A percentile compares a stretch with the other conserved stretches of the same genome.
These are phyloP conservation scores for Mythimna loreyi DNA, from an alignment of 2,888 invertebrate genomes.

Conservation along the genomic window DNA sequence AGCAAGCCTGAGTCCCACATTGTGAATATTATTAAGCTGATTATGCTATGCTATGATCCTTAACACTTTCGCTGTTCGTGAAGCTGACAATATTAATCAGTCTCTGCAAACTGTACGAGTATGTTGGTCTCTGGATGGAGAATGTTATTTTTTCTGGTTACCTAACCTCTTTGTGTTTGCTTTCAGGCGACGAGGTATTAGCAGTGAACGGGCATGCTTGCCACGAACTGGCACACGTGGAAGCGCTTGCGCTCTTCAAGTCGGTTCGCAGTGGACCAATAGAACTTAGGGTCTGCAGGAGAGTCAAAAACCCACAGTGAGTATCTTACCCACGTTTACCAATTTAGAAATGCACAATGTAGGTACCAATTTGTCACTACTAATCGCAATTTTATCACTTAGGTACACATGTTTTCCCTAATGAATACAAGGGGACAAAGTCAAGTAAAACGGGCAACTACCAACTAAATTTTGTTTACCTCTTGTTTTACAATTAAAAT, in stretches of 20 bases:
- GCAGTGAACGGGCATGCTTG: constrained; percentile 95
- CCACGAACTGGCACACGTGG: constrained; percentile 95
- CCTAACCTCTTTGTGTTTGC: neutral
- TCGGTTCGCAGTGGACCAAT: constrained; percentile 95
- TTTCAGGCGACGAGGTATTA: constrained; percentile 94
- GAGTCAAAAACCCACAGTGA: constrained; percentile 88
- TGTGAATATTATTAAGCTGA: too few species aligned
- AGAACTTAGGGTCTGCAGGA: constrained; percentile 93
- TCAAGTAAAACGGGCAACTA: neutral
- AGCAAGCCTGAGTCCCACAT: too few species aligned
- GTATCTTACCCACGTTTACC: constrained; percentile 60
- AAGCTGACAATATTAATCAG: neutral
- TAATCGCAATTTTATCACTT: constrained; percentile 15
- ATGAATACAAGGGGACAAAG: neutral
- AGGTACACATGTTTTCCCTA: constrained; percentile 22
- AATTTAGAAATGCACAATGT: constrained; percentile 6
- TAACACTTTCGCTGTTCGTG: neutral
- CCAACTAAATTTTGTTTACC: neutral
- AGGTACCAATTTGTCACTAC: neutral
- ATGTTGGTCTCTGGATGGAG: neutral
- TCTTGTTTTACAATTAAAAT: neutral
- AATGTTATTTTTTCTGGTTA: neutral
- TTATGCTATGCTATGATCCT: neutral
- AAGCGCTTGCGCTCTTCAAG: constrained; percentile 95
- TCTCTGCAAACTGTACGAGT: neutral